Evolutionary conservation across 92 coral and sea anemone genomes (phyloP).

Genomic region (Scolanthus callimorphus): DNA sequence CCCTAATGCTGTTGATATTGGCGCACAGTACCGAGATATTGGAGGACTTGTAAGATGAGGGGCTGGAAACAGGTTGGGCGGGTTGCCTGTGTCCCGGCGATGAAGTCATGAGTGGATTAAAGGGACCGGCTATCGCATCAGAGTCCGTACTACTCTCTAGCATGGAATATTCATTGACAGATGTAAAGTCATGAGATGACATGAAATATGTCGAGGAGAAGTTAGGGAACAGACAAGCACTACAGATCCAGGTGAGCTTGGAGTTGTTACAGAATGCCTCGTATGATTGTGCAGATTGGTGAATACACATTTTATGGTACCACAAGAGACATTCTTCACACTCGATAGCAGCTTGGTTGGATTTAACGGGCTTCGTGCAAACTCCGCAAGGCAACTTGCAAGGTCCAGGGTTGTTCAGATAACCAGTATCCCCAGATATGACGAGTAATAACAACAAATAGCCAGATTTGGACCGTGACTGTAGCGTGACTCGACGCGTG

Average conservation of each 20-base stretch:
- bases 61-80: neutral
- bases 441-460: neutral
- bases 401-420: neutral
- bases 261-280: slow-evolving; percentile 20
- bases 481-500: neutral
- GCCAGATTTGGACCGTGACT: slow-evolving; percentile 1
- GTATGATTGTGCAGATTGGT: neutral
- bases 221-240: slow-evolving; percentile 17
- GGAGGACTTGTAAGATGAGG: neutral
- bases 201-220: slow-evolving; percentile 14
- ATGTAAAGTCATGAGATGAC: neutral
- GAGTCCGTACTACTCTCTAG: neutral
- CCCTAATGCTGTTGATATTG: slow-evolving; percentile 24
- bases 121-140: neutral
- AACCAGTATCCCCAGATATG: neutral
- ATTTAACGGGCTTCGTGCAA: slow-evolving; percentile 23
- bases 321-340: slow-evolving; percentile 27
- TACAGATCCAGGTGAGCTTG: slow-evolving; percentile 20
- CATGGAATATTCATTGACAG: too few species aligned
- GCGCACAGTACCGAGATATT: slow-evolving; percentile 10
- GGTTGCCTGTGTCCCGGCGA: neutral
- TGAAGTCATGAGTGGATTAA: slow-evolving; percentile 19
- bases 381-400: slow-evolving; percentile 22
- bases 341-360: slow-evolving; percentile 21
- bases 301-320: slow-evolving; percentile 30